Evolutionary conservation across 2,888 invertebrate genomes (phyloP).

Genomic region (Platycheirus rosarum): DNA sequence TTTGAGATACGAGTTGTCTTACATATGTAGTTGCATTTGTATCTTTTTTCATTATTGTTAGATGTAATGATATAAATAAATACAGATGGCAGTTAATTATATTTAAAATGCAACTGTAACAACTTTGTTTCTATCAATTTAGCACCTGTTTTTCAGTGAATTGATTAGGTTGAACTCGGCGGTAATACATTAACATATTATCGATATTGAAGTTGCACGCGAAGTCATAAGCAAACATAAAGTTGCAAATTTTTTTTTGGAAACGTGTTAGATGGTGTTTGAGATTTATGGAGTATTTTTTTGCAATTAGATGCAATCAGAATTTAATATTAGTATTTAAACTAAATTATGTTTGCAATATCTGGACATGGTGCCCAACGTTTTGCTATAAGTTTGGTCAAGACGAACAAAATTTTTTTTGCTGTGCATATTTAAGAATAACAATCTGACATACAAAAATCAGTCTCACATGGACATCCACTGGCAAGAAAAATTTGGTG

Average conservation of each 20-base stretch:
- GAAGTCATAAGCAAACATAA: constrained; percentile 8
- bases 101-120: constrained; percentile 55
- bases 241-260: constrained; percentile 2
- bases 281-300: constrained; percentile 36
- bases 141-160: constrained; percentile 50
- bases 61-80: not conserved
- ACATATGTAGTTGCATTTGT: constrained; percentile 27
- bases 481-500: too few species aligned
- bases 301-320: constrained; percentile 31
- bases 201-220: constrained; percentile 16
- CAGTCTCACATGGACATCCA: too few species aligned
- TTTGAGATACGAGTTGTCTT: constrained; percentile 19
- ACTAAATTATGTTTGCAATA: too few species aligned
- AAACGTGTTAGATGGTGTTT: constrained; percentile 27
- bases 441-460: too few species aligned
- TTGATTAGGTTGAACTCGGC: constrained; percentile 28
- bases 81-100: constrained; percentile 44
- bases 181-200: constrained; percentile 38
- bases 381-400: too few species aligned
- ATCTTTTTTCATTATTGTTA: not conserved
- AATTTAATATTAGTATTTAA: too few species aligned
- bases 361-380: too few species aligned
- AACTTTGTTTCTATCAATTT: constrained; percentile 45
- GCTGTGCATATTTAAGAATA: too few species aligned
- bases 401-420: too few species aligned